Evolutionary conservation across 35 echinoderm and acorn worm genomes (phyloP).

Genomic region (Strongylocentrotus purpuratus): DNA sequence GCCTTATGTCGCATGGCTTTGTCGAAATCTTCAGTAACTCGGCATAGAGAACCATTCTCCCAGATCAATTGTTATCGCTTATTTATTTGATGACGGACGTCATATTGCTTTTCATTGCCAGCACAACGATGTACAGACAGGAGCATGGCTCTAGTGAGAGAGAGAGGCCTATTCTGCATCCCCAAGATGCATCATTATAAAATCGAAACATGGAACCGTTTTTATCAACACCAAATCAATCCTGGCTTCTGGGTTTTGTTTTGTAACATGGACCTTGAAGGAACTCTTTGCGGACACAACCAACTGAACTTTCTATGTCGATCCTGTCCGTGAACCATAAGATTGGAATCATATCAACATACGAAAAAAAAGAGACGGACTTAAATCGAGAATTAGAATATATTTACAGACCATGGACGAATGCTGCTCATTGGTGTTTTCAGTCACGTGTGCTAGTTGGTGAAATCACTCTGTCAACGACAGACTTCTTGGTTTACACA

Average conservation of each 20-base stretch:
- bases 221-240: neutral
- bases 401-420: neutral
- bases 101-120: neutral
- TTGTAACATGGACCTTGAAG: neutral
- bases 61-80: neutral
- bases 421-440: neutral
- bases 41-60: neutral
- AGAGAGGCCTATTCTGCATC: neutral
- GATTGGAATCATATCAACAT: too few relatives aligned
- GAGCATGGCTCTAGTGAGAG: neutral
- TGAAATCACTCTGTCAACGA: neutral
- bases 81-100: neutral
- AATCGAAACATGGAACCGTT: neutral
- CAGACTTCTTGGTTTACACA: neutral
- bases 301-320: neutral
- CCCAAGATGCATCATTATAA: neutral
- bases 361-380: too few relatives aligned
- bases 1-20: neutral
- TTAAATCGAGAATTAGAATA: too few relatives aligned
- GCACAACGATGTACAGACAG: neutral
- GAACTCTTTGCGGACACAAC: neutral
- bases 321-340: too few relatives aligned
- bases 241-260: neutral
- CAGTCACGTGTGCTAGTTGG: neutral
- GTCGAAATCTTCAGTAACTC: slow-evolving; percentile 40